phyloP scores from a whole-genome alignment of 2,888 invertebrate species.

The Myopa testacea region DNA sequence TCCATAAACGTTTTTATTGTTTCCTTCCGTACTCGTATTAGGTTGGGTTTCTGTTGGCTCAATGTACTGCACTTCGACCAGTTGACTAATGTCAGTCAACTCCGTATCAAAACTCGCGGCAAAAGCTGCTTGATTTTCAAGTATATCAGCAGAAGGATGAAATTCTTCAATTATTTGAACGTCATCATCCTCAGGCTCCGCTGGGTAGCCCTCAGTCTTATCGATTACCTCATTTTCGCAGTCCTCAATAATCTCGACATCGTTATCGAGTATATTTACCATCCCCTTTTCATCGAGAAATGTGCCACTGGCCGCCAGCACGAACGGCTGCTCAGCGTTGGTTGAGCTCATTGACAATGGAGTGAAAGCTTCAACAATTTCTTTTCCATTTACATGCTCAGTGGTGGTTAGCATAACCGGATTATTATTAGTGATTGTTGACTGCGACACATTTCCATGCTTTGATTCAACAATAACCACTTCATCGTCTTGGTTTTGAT shows the following conservation, averaged over 20 bases:
- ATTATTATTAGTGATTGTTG: too few relatives aligned
- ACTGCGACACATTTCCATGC: too few relatives aligned
- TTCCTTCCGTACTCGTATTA: background rate
- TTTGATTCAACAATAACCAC: too few relatives aligned
- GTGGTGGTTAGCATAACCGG: too few relatives aligned
- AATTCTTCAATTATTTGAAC: slow-evolving; percentile 13
- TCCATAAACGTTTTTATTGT: background rate
- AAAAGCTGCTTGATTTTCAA: background rate
- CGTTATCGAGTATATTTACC: background rate
- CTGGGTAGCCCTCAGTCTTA: background rate
- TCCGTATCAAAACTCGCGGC: background rate
- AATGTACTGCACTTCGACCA: background rate
- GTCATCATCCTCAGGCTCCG: slow-evolving; percentile 15
- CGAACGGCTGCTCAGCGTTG: background rate
- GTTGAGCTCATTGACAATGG: too few relatives aligned
- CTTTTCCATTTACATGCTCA: too few relatives aligned
- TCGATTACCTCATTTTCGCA: background rate
- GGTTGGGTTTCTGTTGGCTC: background rate
- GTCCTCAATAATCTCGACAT: slow-evolving; percentile 12
- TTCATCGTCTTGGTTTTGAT: too few relatives aligned
- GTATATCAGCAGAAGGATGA: background rate
- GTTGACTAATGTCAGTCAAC: background rate
- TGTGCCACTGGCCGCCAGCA: too few relatives aligned
- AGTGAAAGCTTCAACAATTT: too few relatives aligned
- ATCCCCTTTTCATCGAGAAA: too few relatives aligned